These are phyloP conservation scores for Allacma fusca DNA, from an alignment of 2,888 invertebrate species.

Conservation along the genomic window DNA sequence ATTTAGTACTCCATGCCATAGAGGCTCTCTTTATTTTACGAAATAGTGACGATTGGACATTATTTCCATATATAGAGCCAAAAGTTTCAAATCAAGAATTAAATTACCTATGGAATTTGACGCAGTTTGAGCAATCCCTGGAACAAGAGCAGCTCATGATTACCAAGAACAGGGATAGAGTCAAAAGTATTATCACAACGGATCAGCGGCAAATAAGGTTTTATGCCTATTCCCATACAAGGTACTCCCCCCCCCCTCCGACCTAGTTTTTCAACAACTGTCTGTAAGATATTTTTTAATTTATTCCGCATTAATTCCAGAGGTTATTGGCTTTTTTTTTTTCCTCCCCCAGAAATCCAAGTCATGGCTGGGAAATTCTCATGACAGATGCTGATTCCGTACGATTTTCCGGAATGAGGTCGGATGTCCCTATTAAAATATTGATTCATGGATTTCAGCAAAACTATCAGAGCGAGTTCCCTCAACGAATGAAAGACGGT, in stretches of 20 bases:
- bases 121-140: neutral
- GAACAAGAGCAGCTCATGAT: neutral
- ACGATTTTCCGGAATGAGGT: conserved; percentile 9
- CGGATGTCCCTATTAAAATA: conserved; percentile 27
- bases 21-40: no score
- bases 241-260: no score
- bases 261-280: no score
- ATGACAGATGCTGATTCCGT: conserved; percentile 9
- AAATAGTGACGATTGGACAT: no score
- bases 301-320: no score
- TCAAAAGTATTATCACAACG: conserved; percentile 22
- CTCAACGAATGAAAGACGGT: conserved; percentile 34
- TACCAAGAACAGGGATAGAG: neutral
- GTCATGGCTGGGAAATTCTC: conserved; percentile 1
- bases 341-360: no score
- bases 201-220: conserved; percentile 24
- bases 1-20: no score
- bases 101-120: conserved; percentile 33
- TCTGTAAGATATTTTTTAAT: no score
- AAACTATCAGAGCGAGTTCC: conserved; percentile 33
- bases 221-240: neutral
- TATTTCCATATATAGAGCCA: conserved; percentile 16
- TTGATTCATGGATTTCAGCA: conserved; percentile 39
- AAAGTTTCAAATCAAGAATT: conserved; percentile 25
- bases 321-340: no score